Conservation (phyloP, 2,113 vertebrate genomes). For the Alectura lathami region DNA sequence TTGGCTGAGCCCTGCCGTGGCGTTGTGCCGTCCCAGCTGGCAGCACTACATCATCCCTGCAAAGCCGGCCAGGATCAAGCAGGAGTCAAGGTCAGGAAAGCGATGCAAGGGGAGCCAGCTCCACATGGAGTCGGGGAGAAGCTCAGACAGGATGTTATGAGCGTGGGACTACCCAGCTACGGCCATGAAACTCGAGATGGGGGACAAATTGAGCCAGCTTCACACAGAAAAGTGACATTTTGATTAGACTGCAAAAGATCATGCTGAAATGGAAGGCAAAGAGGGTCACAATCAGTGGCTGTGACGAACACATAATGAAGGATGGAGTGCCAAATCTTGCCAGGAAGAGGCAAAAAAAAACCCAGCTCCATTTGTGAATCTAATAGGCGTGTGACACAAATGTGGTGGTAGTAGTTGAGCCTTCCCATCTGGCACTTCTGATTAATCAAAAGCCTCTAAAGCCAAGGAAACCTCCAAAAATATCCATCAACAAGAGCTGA, state of each 20-base stretch:
- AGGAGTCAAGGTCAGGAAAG: constrained; percentile 15
- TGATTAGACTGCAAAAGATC: background rate
- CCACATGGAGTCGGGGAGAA: accelerated
- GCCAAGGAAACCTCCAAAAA: constrained; percentile 15
- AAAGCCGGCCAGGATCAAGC: background rate
- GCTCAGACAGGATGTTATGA: background rate
- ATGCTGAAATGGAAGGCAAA: background rate
- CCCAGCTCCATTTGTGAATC: background rate
- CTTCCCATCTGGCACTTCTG: constrained; percentile 17
- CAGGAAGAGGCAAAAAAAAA: background rate
- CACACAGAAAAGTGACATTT: background rate
- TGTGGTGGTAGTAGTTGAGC: background rate
- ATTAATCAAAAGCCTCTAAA: constrained; percentile 38
- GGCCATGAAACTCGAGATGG: background rate
- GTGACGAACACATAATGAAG: background rate
- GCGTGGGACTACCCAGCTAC: background rate
- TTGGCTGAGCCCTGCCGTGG: background rate
- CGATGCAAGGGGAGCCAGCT: accelerated
- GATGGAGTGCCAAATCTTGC: background rate
- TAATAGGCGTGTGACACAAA: background rate
- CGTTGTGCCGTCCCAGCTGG: constrained; percentile 23
- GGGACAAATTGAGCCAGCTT: background rate
- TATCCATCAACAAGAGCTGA: background rate
- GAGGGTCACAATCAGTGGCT: background rate
- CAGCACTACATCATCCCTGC: constrained; percentile 7